Conservation (phyloP, 2,113 vertebrate genomes). For the Ictidomys tridecemlineatus region DNA sequence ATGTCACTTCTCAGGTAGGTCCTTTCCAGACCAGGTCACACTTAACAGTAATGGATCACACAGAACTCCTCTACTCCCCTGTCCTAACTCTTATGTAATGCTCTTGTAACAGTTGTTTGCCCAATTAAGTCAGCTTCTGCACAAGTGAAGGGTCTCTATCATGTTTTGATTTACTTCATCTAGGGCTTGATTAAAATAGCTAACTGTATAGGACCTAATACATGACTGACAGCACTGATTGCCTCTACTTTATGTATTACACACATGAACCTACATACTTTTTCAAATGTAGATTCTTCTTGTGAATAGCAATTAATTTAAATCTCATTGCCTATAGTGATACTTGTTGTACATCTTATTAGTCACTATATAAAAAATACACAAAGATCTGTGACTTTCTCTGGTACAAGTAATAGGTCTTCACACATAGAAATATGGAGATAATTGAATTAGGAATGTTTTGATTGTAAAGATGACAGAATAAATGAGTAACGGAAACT, state of each 20-base stretch:
- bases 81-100: neutral
- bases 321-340: constrained; percentile 10
- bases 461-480: no score
- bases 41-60: neutral
- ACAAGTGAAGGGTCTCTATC: neutral
- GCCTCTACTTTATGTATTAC: neutral
- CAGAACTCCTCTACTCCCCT: neutral
- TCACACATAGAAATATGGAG: neutral
- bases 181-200: neutral
- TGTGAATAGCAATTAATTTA: neutral
- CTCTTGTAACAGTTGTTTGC: neutral
- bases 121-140: neutral
- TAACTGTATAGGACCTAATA: neutral
- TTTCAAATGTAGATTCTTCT: neutral
- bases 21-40: neutral
- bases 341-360: neutral
- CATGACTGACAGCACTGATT: neutral
- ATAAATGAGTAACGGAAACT: no score
- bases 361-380: neutral
- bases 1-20: neutral
- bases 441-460: neutral
- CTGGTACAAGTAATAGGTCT: neutral
- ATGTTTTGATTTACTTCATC: neutral
- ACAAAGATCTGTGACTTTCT: neutral
- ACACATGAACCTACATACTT: neutral